These are phyloP conservation scores for Halictus quadricinctus DNA, from an alignment of 2,888 invertebrate species.

Conservation along the genomic window DNA sequence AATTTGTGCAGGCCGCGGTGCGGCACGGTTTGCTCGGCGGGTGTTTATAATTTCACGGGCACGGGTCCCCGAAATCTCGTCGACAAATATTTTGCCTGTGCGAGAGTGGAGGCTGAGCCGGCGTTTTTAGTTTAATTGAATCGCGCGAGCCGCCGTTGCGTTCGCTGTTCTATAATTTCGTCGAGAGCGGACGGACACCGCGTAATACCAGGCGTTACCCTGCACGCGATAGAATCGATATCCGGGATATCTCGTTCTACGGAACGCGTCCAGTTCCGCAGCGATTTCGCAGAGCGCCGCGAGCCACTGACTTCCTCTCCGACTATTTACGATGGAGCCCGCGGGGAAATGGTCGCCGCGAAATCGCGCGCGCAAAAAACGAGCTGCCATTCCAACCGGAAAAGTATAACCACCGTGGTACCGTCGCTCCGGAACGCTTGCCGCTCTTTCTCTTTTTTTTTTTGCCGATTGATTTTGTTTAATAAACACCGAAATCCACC, in stretches of 20 bases:
- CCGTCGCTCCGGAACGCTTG: not conserved
- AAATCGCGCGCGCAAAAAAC: slow-evolving; percentile 30
- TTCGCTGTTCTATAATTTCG: slow-evolving; percentile 21
- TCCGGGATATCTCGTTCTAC: slow-evolving; percentile 41
- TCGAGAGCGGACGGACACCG: not conserved
- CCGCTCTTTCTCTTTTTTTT: not conserved
- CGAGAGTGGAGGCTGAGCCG: not conserved
- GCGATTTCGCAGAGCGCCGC: slow-evolving; percentile 10
- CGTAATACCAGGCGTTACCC: slow-evolving; percentile 29
- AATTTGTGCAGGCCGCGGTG: not conserved
- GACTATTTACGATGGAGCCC: slow-evolving; percentile 24
- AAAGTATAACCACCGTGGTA: slow-evolving; percentile 57
- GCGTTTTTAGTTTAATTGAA: slow-evolving; percentile 9
- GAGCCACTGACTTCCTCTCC: not conserved
- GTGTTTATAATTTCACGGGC: not conserved
- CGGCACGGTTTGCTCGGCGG: not conserved
- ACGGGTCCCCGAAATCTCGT: not conserved
- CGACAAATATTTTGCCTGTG: slow-evolving; percentile 1
- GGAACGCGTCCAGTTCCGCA: slow-evolving; percentile 13
- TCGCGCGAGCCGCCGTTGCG: not conserved
- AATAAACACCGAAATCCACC: slow-evolving; percentile 5
- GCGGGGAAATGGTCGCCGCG: slow-evolving; percentile 35
- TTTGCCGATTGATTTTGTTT: slow-evolving; percentile 54
- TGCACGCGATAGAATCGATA: slow-evolving; percentile 39
- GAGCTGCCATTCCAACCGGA: slow-evolving; percentile 45